Percentiles rank a stretch among this genome's conserved stretches.
These are phyloP conservation scores for Hippoglossus stenolepis DNA, from an alignment of 2,113 vertebrate species.

Conservation along the genomic window DNA sequence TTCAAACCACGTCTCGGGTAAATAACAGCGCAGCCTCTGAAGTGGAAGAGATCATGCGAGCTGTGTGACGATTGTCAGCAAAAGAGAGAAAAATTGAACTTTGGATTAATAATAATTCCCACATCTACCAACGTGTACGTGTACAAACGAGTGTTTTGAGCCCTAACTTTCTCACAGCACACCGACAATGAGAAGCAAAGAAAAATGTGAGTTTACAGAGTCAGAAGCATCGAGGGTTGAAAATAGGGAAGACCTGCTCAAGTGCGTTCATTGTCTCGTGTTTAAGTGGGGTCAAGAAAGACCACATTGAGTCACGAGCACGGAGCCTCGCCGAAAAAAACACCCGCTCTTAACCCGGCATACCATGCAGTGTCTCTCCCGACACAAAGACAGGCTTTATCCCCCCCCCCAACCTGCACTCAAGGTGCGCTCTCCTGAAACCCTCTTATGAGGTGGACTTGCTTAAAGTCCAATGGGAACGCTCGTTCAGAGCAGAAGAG, in stretches of 20 bases:
- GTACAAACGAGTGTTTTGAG: neutral
- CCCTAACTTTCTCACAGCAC: neutral
- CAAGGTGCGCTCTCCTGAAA: constrained; percentile 62
- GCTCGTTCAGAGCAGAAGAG: constrained; percentile 30
- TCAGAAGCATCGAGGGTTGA: constrained; percentile 33
- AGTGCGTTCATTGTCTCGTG: constrained; percentile 73
- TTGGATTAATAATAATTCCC: neutral
- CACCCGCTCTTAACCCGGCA: constrained; percentile 63
- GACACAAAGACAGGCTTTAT: constrained; percentile 77
- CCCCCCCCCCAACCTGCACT: constrained; percentile 51
- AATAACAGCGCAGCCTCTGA: neutral
- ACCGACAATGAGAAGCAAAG: neutral
- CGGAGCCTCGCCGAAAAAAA: constrained; percentile 53
- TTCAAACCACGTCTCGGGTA: neutral
- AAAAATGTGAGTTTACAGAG: constrained; percentile 33
- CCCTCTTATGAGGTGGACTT: constrained; percentile 63
- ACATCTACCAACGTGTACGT: neutral
- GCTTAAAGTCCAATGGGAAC: constrained; percentile 67
- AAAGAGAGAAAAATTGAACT: neutral
- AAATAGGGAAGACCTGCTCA: constrained; percentile 61
- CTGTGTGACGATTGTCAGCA: neutral
- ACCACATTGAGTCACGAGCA: constrained; percentile 37
- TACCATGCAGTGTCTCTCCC: constrained; percentile 50
- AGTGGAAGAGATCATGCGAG: neutral
- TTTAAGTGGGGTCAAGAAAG: constrained; percentile 79